Evolutionary conservation across 1,140 invertebrate genomes (phyloP).

Genomic region (Papilio dardanus): DNA sequence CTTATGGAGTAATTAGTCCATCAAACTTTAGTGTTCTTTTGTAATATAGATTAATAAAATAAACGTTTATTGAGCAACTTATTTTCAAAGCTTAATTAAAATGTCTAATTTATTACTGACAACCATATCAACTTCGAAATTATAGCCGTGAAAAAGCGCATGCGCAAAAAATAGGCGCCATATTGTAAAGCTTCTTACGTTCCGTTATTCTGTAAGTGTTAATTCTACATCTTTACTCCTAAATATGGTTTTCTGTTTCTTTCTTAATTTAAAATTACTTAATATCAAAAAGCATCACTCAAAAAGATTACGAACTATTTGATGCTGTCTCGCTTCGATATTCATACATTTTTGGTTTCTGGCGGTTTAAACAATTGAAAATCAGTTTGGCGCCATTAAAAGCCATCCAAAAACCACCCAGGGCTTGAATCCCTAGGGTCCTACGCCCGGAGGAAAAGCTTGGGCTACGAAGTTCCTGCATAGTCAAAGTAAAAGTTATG

Average conservation of each 20-base stretch:
- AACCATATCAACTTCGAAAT: conserved; percentile 3
- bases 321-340: no score
- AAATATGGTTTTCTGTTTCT: not conserved
- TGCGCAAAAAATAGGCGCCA: conserved; percentile 33
- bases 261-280: not conserved
- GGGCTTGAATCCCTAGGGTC: no score
- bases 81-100: not conserved
- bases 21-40: not conserved
- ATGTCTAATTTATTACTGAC: not conserved
- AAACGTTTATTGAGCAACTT: not conserved
- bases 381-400: no score
- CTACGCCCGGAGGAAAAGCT: no score
- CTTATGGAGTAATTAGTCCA: not conserved
- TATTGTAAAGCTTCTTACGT: conserved; percentile 2
- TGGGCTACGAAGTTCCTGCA: no score
- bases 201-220: conserved; percentile 19
- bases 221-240: conserved; percentile 13
- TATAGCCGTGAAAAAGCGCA: conserved; percentile 16
- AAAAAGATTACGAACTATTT: no score
- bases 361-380: no score
- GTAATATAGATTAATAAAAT: not conserved
- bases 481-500: not conserved
- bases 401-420: no score
- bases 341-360: no score
- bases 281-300: no score